Evolutionary conservation across 2,888 invertebrate species (phyloP).

Genomic region (Muscina levida): DNA sequence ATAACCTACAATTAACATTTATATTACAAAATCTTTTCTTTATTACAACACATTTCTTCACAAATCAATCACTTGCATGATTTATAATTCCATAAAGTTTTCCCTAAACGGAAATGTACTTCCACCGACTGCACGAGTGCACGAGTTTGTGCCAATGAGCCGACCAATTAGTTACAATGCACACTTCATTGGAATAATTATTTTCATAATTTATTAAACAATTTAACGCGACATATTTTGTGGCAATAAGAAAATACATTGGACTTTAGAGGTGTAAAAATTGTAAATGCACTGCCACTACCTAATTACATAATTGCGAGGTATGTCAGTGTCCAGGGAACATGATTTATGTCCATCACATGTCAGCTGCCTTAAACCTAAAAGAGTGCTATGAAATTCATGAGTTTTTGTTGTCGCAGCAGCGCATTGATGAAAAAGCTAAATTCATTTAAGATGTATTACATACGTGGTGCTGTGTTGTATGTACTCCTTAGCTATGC

Average conservation of each 20-base stretch:
- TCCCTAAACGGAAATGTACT: no score
- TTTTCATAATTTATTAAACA: constrained; percentile 29
- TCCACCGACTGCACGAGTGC: no score
- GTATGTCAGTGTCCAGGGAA: neutral
- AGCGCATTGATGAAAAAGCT: neutral
- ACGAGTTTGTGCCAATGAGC: neutral
- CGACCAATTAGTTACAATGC: constrained; percentile 24
- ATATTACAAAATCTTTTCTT: no score
- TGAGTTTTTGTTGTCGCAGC: neutral
- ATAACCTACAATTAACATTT: no score
- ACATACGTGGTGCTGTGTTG: no score
- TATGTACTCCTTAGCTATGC: no score
- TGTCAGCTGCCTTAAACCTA: neutral
- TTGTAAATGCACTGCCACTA: constrained; percentile 28
- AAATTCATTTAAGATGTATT: no score
- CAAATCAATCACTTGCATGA: no score
- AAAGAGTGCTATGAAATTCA: constrained; percentile 7
- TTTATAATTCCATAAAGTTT: no score
- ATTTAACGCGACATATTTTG: constrained; percentile 33
- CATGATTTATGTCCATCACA: constrained; percentile 30
- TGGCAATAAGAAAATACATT: neutral
- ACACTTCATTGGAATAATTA: constrained; percentile 25
- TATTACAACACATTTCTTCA: no score
- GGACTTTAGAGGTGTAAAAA: constrained; percentile 22
- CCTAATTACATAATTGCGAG: constrained; percentile 34